Conservation (phyloP, 1,140 invertebrate genomes). For the Zaprionus ghesquierei region DNA sequence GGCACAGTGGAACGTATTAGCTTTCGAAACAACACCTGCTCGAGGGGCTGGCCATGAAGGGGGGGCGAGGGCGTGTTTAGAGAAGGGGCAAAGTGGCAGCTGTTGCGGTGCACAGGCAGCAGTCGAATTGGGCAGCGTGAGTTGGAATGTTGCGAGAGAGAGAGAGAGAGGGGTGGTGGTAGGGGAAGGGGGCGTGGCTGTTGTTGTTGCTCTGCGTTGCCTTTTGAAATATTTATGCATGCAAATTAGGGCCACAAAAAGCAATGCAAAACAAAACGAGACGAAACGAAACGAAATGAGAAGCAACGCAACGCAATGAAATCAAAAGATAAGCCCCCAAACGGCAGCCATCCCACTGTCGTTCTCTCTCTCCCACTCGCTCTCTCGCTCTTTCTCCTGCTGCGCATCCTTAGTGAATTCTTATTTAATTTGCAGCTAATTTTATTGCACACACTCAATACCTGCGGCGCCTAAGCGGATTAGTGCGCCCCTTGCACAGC, state of each 20-base stretch:
- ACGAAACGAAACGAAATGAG: constrained; percentile 14
- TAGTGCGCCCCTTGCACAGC: too few relatives aligned
- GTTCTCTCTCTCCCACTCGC: neutral
- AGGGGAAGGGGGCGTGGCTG: neutral
- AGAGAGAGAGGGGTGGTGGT: neutral
- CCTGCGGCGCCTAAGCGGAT: constrained; percentile 1
- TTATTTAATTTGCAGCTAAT: constrained; percentile 29
- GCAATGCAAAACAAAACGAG: constrained; percentile 12
- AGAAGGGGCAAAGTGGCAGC: neutral
- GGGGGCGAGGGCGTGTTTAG: neutral
- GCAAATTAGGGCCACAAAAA: constrained; percentile 55
- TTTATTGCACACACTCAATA: neutral
- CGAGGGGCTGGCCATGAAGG: neutral
- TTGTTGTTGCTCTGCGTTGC: constrained; percentile 9
- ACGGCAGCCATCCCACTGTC: neutral
- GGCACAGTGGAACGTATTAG: constrained; percentile 2
- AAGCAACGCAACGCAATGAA: constrained; percentile 5
- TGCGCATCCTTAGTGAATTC: neutral
- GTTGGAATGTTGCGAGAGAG: too few relatives aligned
- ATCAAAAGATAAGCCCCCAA: neutral
- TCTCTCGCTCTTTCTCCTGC: neutral
- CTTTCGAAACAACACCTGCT: constrained; percentile 20
- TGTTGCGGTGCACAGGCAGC: constrained; percentile 6
- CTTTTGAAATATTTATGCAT: constrained; percentile 72
- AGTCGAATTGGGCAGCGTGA: neutral